Base-by-base conservation (phyloP, 2,888 invertebrate species). In the Scaptomyza flava region DNA sequence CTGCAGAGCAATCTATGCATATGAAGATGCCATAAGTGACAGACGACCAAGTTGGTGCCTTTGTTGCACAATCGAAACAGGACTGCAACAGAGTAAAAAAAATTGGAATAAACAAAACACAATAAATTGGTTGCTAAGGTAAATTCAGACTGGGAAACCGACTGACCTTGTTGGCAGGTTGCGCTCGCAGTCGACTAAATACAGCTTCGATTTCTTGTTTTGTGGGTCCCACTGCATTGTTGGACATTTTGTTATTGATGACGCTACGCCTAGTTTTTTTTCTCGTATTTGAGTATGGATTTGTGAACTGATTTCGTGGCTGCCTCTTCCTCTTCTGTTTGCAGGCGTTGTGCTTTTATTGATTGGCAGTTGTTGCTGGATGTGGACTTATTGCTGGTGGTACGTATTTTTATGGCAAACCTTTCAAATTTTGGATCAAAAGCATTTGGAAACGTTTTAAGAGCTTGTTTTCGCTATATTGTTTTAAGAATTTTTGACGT, bases 1-100 rank as follows among this genome's bases (percentile, higher is more conserved):
- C 98, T 5, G 99, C 99, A 6, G 99, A 99, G 92, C 99, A 99
- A 93, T 99, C 99, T 92, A 99, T 97, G 93, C 99, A 99, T 86
- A 99, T 96, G 93, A 99, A 99, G 75, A 99, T 97, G 33, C 99
- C 99, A 93, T 98, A 99, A 68, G 99, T 99, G 76, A 99, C 98
- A 88, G 98, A 98, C 67, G 99, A 96, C 99, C 99, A 99, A 90
- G 99, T 99, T 87, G 99, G 99, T 93, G 99, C 99, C 92, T 97
- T 98, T 57, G 98, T 96, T 90, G 96, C 96, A 94, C 99, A 99
- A 93, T 99, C 99, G 93, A 99, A 99, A 93, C 99, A 99, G 92
- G 96, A 95, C 99, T 99, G 63, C 33, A 41, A 30, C 31, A n/a
- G 9, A 12, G 23, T n/a, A 12, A 23, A 6, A n/a, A 4, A 23